phyloP scores from a whole-genome alignment of 2,797 vertebrate species.

The Syngnathus acus region DNA sequence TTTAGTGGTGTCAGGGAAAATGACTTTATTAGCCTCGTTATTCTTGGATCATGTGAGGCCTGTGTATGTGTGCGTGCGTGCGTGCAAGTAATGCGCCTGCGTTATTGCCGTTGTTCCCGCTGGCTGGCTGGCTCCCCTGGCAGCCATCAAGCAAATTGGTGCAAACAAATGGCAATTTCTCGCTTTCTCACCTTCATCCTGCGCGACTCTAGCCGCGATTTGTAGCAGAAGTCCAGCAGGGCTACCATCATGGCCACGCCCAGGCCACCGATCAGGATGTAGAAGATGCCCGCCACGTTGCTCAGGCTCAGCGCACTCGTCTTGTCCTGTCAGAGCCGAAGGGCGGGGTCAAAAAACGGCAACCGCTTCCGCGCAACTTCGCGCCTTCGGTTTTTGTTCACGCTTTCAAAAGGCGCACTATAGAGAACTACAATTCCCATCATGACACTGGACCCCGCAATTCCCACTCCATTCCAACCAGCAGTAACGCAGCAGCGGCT shows the following conservation, averaged over 20 bases:
- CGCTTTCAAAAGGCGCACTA: neutral
- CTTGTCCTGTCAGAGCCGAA: constrained; percentile 80
- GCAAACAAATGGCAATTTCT: neutral
- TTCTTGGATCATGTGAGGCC: neutral
- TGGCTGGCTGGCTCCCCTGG: neutral
- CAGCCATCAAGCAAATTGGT: neutral
- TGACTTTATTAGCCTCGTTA: neutral
- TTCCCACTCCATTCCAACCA: neutral
- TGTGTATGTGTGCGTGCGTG: neutral
- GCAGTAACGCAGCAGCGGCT: neutral
- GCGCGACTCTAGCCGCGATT: constrained; percentile 91
- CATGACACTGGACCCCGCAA: neutral
- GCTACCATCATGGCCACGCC: constrained; percentile 99
- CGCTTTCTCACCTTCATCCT: constrained; percentile 90
- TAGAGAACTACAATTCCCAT: neutral
- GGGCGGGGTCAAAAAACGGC: constrained; percentile 17
- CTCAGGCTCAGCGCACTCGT: constrained; percentile 95
- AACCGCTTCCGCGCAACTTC: neutral
- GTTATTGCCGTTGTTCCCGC: neutral
- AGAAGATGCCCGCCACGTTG: constrained; percentile 96
- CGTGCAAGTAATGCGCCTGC: neutral
- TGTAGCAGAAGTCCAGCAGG: constrained; percentile 99
- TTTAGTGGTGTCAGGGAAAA: too few relatives aligned
- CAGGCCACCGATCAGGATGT: constrained; percentile 96
- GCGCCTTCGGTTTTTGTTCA: neutral